These are phyloP conservation scores for Paracentrotus lividus DNA, from an alignment of 53 echinoderm and acorn worm species.

Conservation along the genomic window DNA sequence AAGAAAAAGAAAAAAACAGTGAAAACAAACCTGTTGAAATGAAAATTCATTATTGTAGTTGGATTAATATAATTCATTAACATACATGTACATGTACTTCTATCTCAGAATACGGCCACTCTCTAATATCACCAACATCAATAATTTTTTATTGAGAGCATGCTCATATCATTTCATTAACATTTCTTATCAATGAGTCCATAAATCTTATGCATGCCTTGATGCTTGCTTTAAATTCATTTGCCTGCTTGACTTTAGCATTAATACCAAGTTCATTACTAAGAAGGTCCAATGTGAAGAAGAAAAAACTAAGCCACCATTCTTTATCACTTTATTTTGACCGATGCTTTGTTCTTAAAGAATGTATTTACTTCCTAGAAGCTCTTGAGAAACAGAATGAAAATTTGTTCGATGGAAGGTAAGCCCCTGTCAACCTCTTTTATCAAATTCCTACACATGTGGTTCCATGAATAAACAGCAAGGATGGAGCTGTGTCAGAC, in stretches of 20 bases:
- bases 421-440: slow-evolving; percentile 12
- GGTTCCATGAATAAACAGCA: not conserved
- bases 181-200: not conserved
- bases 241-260: not conserved
- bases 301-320: slow-evolving; percentile 43
- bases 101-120: not conserved
- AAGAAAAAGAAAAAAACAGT: not conserved
- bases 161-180: slow-evolving; percentile 1
- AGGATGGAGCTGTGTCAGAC: not conserved
- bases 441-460: not conserved
- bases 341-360: not conserved
- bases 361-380: slow-evolving; percentile 5
- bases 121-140: not conserved
- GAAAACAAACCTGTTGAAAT: not conserved
- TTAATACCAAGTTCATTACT: not conserved
- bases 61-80: not conserved
- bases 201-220: not conserved
- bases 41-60: not conserved
- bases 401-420: not conserved
- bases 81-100: not conserved
- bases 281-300: not conserved
- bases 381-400: slow-evolving; percentile 13
- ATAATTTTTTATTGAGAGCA: not conserved
- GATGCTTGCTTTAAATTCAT: not conserved
- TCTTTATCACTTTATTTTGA: slow-evolving; percentile 8